Evolutionary conservation across 1,140 invertebrate species (phyloP), one percentile per base, ranked within the genome.

Genomic region (Monomorium pharaonis): DNA sequence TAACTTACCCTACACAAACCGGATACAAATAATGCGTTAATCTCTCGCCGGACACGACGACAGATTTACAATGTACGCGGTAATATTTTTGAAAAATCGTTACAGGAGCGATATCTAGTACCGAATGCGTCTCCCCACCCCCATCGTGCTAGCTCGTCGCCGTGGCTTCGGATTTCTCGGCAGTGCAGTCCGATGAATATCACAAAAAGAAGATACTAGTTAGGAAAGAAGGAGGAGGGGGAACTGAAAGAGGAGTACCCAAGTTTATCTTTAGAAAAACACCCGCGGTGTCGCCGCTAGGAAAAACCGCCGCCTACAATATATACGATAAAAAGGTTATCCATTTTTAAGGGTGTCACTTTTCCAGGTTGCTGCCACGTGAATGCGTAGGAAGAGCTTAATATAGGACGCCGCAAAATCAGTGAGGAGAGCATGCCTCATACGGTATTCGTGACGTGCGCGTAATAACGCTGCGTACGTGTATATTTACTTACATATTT

Each of bases 81-180:
- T 76, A 62, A 62, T 62, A 44, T 63, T 63, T 63, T 44, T 47
- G 10, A 14, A 77, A 77, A 77, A 77, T 63, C 75, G 37, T 30
- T 62, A 62, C 10, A 6, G 24, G n/a, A 30, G 58, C 56, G 24
- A 14, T 44, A 27, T 62, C 62, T 62, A 76, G 33, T 62, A 30
- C 33, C 30, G 3, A 58, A 62, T 60, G 33, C 4, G 54, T 6
- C 12, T n/a, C 10, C 12, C 30, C 10, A 37, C 6, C 10, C 27
- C 49, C 37, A 37, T 27, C 3, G 70, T n/a, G n/a, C 24, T 27
- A 9, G 24, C 6, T n/a, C 9, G 37, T 33, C 44, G 37, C 21
- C 44, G 42, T 27, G 27, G 24, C 56, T 77, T 63, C 58, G n/a
- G 37, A 30, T 44, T 44, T n/a, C 49, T 37, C 56, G 72, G 51